A percentile compares a stretch with the other conserved stretches of the same genome.
Evolutionary conservation across 1,140 invertebrate species (phyloP).

Genomic region (Pinna nobilis): DNA sequence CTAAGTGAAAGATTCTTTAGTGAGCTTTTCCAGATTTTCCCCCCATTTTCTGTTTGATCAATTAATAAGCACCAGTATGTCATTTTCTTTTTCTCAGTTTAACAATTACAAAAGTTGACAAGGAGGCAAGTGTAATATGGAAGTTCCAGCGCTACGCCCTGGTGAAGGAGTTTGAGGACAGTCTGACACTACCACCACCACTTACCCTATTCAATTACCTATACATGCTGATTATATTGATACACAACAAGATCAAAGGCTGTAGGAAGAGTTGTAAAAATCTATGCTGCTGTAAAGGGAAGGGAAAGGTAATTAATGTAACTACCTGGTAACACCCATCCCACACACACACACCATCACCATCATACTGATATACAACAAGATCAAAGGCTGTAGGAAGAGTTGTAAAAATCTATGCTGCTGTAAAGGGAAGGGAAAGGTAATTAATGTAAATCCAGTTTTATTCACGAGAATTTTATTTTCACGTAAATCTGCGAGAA

Average conservation of each 20-base stretch:
- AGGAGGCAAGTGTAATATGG: constrained; percentile 74
- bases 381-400: constrained; percentile 31
- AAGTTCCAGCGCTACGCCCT: constrained; percentile 76
- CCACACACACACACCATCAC: too few relatives aligned
- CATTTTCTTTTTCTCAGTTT: too few relatives aligned
- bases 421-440: constrained; percentile 14
- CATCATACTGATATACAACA: constrained; percentile 44
- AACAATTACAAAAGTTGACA: constrained; percentile 70
- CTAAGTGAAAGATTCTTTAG: too few relatives aligned
- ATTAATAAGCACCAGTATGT: too few relatives aligned
- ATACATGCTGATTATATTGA: constrained; percentile 42
- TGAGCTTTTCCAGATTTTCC: too few relatives aligned
- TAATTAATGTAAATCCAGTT: too few relatives aligned
- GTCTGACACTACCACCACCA: constrained; percentile 66
- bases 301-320: neutral
- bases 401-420: constrained; percentile 14
- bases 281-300: constrained; percentile 17
- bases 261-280: constrained; percentile 23
- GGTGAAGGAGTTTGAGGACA: constrained; percentile 75
- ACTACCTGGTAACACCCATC: too few relatives aligned
- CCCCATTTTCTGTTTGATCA: too few relatives aligned
- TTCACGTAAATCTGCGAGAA: too few relatives aligned
- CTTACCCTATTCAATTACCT: constrained; percentile 69
- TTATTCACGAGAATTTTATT: too few relatives aligned
- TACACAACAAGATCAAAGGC: constrained; percentile 38